Evolutionary conservation across 2,888 invertebrate species (phyloP).

Genomic region (Vesta saturnalis): DNA sequence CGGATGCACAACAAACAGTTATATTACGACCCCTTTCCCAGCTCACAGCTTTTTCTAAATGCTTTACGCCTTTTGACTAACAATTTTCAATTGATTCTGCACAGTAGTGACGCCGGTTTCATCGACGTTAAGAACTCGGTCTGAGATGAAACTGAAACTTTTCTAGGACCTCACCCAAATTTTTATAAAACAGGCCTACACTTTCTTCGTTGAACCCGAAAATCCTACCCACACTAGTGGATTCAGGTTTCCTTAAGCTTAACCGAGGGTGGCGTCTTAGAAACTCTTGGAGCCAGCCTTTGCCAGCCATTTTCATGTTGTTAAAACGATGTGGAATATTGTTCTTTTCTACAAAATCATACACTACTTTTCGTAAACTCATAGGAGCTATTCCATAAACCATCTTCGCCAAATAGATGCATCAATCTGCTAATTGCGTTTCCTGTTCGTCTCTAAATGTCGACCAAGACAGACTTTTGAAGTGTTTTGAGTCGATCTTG

Average conservation of each 20-base stretch:
- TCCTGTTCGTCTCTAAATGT: too few species aligned
- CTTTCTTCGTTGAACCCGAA: too few species aligned
- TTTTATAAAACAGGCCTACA: too few species aligned
- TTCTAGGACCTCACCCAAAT: too few species aligned
- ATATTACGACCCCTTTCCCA: too few species aligned
- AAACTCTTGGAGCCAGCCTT: not conserved
- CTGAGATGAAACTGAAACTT: not conserved
- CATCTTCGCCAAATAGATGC: not conserved
- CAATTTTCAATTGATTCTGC: not conserved
- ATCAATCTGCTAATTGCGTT: not conserved
- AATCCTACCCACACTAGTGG: too few species aligned
- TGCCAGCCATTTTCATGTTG: not conserved
- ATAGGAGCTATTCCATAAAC: not conserved
- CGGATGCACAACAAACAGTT: too few species aligned
- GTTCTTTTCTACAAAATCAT: too few species aligned
- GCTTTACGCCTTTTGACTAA: not conserved
- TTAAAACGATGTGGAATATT: not conserved
- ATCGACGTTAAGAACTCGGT: not conserved
- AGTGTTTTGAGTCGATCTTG: not conserved
- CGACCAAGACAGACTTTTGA: too few species aligned
- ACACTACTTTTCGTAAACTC: too few species aligned
- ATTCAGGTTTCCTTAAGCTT: not conserved
- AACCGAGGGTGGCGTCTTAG: not conserved
- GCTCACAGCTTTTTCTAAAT: not conserved
- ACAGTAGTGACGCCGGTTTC: too few species aligned